Evolutionary conservation across 2,797 vertebrate genomes (phyloP), one percentile per base, ranked within the genome.

Genomic region (Fistularia tabacaria): DNA sequence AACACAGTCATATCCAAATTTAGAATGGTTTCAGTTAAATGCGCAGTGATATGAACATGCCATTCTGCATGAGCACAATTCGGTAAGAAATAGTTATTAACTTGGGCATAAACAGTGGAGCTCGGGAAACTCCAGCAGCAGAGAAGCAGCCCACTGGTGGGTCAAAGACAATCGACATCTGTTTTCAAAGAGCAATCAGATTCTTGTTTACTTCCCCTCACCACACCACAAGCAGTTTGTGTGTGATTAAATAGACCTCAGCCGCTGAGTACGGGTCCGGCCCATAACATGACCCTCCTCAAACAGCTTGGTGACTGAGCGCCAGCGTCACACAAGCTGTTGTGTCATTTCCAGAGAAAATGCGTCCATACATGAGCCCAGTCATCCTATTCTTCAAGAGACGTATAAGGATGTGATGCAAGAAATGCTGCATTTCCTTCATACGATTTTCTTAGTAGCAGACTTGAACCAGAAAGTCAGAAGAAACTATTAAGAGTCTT

Each of bases 81-180:
- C n/a, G n/a, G n/a, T n/a, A n/a, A n/a, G n/a, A n/a, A n/a, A 25
- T 25, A 25, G 25, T 25, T 25, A 25, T 5, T 3, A 25, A 2
- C 25, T 25, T 47, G 14, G 15, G 44, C 4, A 44, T 8, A 7
- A 44, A n/a, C 43, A 44, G 14, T 10, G 14, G 13, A 41, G 38
- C 10, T 14, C 50, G 39, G 49, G 49, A 52, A 43, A 36, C 40
- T 10, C 51, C 3, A 47, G n/a, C n/a, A n/a, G n/a, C n/a, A n/a
- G n/a, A n/a, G n/a, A n/a, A n/a, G n/a, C n/a, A n/a, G 6, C 14
- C 46, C 15, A 47, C 46, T 47, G 15, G 10, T 25, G 15, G 46
- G 10, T 53, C 7, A 7, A 4, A 39, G 13, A 57, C 46, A 43
- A 42, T 57, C 11, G 7, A 36, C 38, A 14, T 12, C 9, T 37